Percentiles rank a stretch among this genome's conserved stretches.
These are phyloP conservation scores for Uropetala carovei DNA, from an alignment of 2,888 invertebrate genomes.

Conservation along the genomic window DNA sequence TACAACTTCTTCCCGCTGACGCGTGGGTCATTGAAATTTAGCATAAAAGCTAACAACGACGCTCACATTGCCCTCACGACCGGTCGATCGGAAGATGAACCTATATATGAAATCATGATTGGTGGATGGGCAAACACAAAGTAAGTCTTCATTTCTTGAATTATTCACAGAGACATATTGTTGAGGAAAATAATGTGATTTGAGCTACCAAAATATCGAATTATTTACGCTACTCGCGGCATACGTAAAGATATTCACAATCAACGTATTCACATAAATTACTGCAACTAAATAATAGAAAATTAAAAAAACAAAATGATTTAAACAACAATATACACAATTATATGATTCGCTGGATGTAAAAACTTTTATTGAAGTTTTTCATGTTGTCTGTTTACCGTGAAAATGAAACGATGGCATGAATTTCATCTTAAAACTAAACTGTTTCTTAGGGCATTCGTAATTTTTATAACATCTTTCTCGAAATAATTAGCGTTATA, in stretches of 20 bases:
- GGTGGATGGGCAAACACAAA: slow-evolving; percentile 34
- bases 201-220: too few relatives aligned
- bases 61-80: slow-evolving; percentile 89
- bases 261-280: too few relatives aligned
- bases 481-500: neutral
- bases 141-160: neutral
- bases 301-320: too few relatives aligned
- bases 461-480: neutral
- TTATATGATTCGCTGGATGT: too few relatives aligned
- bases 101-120: slow-evolving; percentile 82
- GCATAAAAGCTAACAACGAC: slow-evolving; percentile 87
- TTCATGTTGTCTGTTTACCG: too few relatives aligned
- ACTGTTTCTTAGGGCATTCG: neutral
- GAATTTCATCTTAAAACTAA: neutral
- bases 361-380: too few relatives aligned
- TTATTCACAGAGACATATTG: neutral
- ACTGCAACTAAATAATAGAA: too few relatives aligned
- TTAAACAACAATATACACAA: too few relatives aligned
- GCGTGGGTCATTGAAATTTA: slow-evolving; percentile 84
- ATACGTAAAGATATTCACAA: too few relatives aligned
- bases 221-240: neutral
- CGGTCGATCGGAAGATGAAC: slow-evolving; percentile 83
- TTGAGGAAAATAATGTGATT: too few relatives aligned
- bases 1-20: slow-evolving; percentile 88
- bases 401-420: too few relatives aligned